These are phyloP conservation scores for Alces alces DNA, from an alignment of 2,113 vertebrate species.

Conservation along the genomic window DNA sequence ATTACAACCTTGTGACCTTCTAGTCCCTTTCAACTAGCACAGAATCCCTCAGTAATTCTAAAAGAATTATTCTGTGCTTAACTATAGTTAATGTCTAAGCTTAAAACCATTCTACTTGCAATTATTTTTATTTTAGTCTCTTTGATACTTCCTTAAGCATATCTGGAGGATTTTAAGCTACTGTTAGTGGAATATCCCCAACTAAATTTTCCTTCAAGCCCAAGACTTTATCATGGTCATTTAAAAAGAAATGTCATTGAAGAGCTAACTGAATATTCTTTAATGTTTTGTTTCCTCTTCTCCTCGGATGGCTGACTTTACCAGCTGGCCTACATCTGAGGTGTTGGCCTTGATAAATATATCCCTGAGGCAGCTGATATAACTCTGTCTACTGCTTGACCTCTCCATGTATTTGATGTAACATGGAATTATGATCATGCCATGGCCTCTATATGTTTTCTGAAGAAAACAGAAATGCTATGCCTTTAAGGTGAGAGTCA, in stretches of 20 bases:
- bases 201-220: not conserved
- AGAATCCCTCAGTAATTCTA: not conserved
- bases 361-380: not conserved
- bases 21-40: not conserved
- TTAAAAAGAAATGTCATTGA: not conserved
- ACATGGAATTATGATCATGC: not conserved
- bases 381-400: not conserved
- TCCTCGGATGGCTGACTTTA: not conserved
- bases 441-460: not conserved
- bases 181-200: not conserved
- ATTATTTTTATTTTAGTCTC: conserved; percentile 59
- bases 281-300: not conserved
- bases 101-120: conserved; percentile 19
- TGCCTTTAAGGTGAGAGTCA: not conserved
- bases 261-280: not conserved
- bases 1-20: not conserved
- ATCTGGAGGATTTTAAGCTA: not conserved
- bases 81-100: conserved; percentile 19
- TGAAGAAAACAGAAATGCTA: not conserved
- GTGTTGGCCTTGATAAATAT: not conserved
- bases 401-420: not conserved
- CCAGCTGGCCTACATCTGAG: not conserved
- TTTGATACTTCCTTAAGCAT: conserved; percentile 6
- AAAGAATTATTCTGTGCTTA: conserved; percentile 57
- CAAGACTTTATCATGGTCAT: not conserved